A percentile compares a stretch with the other conserved stretches of the same genome.
These are phyloP conservation scores for Acanthornis magna DNA, from an alignment of 2,797 vertebrate species.

Conservation along the genomic window DNA sequence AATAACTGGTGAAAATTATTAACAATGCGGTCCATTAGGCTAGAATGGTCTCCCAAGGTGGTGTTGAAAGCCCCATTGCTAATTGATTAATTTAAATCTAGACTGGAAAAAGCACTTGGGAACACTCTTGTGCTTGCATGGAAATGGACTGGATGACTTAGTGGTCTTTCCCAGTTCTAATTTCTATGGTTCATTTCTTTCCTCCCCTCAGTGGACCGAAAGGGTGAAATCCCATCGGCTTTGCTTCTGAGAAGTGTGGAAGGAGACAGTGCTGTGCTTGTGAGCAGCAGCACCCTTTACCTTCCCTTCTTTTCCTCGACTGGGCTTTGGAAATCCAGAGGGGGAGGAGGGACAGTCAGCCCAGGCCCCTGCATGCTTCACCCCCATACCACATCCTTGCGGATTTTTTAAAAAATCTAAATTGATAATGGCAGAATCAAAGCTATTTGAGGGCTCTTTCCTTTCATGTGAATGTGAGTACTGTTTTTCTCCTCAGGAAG, in stretches of 20 bases:
- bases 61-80: background rate
- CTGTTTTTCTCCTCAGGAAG: background rate
- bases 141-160: constrained; percentile 20
- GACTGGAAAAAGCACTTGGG: background rate
- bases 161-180: constrained; percentile 46
- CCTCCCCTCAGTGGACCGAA: background rate
- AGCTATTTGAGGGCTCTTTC: background rate
- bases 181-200: constrained; percentile 59
- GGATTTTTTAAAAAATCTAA: background rate
- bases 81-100: constrained; percentile 56
- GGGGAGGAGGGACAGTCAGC: background rate
- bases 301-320: background rate
- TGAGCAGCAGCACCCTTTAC: background rate
- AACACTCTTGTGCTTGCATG: constrained; percentile 7
- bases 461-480: background rate
- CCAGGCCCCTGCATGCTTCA: background rate
- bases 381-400: background rate
- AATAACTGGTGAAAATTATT: constrained; percentile 29
- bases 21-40: constrained; percentile 9
- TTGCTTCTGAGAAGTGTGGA: background rate
- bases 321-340: background rate
- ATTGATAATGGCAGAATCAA: background rate
- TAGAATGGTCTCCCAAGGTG: background rate
- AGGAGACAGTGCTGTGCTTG: background rate
- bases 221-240: constrained; percentile 7